phyloP scores from a whole-genome alignment of 2,113 vertebrate genomes.

The Oenanthe melanoleuca region DNA sequence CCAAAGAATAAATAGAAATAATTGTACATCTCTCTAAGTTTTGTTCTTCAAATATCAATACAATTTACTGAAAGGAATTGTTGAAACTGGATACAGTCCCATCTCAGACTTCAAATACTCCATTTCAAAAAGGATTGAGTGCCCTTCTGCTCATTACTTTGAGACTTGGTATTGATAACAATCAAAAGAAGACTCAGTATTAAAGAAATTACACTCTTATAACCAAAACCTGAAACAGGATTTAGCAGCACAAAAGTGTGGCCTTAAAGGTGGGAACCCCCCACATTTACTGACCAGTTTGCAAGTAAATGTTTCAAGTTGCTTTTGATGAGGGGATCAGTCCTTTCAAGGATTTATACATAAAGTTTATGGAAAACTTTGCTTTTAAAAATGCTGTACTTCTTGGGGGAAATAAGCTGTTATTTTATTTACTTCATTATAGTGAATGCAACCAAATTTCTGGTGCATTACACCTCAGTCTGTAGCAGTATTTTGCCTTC shows the following conservation, averaged over 20 bases:
- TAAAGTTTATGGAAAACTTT: neutral
- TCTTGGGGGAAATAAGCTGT: neutral
- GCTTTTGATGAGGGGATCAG: neutral
- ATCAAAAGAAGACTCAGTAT: neutral
- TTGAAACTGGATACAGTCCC: neutral
- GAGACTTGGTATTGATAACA: neutral
- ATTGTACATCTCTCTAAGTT: neutral
- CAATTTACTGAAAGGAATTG: neutral
- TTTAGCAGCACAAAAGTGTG: neutral
- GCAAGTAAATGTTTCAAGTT: neutral
- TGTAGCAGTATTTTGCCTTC: neutral
- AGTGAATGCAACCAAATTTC: neutral
- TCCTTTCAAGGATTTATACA: neutral
- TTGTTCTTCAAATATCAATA: neutral
- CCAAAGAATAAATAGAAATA: neutral
- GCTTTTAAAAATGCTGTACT: neutral
- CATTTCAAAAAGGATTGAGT: neutral
- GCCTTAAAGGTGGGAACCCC: neutral
- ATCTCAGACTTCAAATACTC: neutral
- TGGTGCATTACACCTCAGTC: neutral
- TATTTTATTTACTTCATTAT: neutral
- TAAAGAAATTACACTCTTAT: neutral
- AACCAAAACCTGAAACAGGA: neutral
- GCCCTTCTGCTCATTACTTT: neutral
- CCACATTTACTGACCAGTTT: neutral